Percentiles rank a stretch among this genome's conserved stretches.
Conservation (phyloP, 1,140 invertebrate genomes). For the Drosophila serrata region DNA sequence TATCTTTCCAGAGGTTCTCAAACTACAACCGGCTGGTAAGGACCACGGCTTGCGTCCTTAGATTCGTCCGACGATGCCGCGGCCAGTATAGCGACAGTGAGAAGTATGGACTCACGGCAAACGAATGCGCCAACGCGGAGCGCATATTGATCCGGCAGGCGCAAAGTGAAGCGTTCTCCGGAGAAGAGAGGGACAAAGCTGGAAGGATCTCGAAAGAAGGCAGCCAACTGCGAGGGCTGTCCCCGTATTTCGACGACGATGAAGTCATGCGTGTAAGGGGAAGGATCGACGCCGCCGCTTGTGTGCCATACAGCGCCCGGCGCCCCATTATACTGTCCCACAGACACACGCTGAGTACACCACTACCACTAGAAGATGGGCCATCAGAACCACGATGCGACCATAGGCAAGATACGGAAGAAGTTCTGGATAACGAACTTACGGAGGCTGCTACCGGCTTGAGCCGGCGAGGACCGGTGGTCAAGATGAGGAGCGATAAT, state of each 20-base stretch:
- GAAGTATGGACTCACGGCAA: neutral
- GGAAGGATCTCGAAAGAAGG: too few species aligned
- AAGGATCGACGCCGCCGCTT: slow-evolving; percentile 2
- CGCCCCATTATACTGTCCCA: slow-evolving; percentile 8
- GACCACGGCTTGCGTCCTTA: neutral
- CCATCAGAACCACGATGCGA: too few species aligned
- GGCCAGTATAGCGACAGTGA: neutral
- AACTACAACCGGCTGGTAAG: neutral
- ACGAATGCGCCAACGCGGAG: neutral
- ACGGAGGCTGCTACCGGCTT: neutral
- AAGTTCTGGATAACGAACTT: neutral
- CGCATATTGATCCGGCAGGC: neutral
- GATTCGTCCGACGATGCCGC: neutral
- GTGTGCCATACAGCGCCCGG: slow-evolving; percentile 6
- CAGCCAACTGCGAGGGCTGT: neutral
- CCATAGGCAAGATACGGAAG: too few species aligned
- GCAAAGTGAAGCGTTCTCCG: too few species aligned
- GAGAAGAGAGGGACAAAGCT: too few species aligned
- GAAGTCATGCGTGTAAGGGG: neutral
- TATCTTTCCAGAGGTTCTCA: neutral
- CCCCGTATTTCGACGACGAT: neutral
- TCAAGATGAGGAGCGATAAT: slow-evolving; percentile 7
- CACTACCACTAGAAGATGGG: too few species aligned
- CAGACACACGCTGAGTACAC: neutral
- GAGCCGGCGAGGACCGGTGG: neutral